These are phyloP conservation scores for Micronycteris hirsuta DNA, from an alignment of 2,113 vertebrate species.

Conservation along the genomic window DNA sequence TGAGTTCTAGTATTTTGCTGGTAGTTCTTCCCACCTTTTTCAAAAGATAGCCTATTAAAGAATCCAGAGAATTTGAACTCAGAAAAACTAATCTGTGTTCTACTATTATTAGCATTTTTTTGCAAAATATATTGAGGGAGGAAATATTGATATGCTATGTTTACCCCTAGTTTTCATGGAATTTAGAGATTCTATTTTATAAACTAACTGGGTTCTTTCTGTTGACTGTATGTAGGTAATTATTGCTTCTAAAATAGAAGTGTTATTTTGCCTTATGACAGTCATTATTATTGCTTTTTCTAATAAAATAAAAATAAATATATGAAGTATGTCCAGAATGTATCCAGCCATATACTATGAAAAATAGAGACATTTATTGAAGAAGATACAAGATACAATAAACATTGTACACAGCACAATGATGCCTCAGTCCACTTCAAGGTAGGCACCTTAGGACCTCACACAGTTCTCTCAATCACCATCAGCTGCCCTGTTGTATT, in stretches of 20 bases:
- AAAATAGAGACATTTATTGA: too few relatives aligned
- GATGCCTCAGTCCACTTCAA: too few relatives aligned
- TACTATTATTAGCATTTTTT: conserved; percentile 32
- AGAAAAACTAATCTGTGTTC: neutral
- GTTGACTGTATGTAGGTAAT: neutral
- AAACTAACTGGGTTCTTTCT: neutral
- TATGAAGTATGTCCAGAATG: neutral
- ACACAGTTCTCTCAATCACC: too few relatives aligned
- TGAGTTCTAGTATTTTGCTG: neutral
- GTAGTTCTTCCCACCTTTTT: neutral
- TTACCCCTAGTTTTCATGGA: neutral
- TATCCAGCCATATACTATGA: too few relatives aligned
- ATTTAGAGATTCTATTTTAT: neutral
- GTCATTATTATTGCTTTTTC: neutral
- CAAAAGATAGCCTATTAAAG: neutral
- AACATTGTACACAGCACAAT: too few relatives aligned
- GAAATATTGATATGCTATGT: conserved; percentile 30
- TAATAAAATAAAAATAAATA: neutral
- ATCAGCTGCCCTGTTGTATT: too few relatives aligned
- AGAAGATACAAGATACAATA: too few relatives aligned
- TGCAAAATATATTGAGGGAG: neutral
- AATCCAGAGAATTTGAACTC: neutral
- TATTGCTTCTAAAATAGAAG: neutral
- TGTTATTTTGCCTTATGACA: neutral
- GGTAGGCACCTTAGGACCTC: too few relatives aligned